Evolutionary conservation across 2,113 vertebrate species (phyloP), one percentile per base, ranked within the genome.

Genomic region (Istiophorus platypterus): DNA sequence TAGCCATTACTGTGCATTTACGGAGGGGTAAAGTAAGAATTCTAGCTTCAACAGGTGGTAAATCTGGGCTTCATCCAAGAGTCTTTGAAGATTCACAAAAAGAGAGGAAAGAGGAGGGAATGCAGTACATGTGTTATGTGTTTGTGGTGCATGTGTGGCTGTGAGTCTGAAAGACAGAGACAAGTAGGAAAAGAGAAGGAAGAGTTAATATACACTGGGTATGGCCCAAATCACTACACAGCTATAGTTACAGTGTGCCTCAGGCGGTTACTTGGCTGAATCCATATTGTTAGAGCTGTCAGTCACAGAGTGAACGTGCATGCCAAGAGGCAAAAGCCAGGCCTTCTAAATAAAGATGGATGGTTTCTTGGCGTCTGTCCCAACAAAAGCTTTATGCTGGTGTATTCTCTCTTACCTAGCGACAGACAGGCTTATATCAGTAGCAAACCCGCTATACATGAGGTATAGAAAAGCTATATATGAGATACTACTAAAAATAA

Each of bases 251-350:
- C 88, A 81, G 29, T 39, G 13, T 18, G 83, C 90, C 76, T 78
- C 8, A 1, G 84, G 85, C 86, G 84, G 75, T 77, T 75, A 64
- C 63, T 86, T 72, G 78, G 86, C 84, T 79, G 63, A 72, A 77
- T 88, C 59, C 31, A 67, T 88, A 78, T 91, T 92, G 92, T 92
- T 91, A 73, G 76, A 87, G 84, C 90, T 92, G 94, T 93, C 93
- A 94, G 81, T 94, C 90, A 88, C 42, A 68, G 42, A 76, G 84
- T 26, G 39, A 87, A 22, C 45, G 58, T 80, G 88, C 84, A 84
- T 78, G 87, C 91, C 85, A 85, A 78, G 77, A 86, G 78, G 75
- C 85, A 87, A 87, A 68, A 77, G 82, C 24, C 51, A 54, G 42
- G 70, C 51, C 70, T 91, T 47, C 79, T 56, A 85, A 89, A 87